phyloP scores from a whole-genome alignment of 2,888 invertebrate genomes.

The Hydroisotoma schaefferi region DNA sequence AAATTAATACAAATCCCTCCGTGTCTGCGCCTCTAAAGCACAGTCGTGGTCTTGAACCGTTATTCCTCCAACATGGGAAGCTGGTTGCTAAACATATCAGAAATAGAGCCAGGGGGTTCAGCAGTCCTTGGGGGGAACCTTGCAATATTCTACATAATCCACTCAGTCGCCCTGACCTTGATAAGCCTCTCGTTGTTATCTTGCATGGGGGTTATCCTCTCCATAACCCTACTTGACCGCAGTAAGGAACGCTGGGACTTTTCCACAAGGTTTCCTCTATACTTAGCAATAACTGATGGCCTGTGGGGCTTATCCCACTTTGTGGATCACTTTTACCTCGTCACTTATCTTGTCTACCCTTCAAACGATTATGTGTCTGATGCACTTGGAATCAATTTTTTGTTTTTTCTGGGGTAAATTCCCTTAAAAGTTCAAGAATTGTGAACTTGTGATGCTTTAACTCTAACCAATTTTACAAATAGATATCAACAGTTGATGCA shows the following conservation, averaged over 20 bases:
- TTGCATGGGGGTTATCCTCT: slow-evolving; percentile 9
- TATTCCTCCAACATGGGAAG: not conserved
- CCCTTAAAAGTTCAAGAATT: not conserved
- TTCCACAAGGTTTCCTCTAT: slow-evolving; percentile 25
- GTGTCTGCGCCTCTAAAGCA: too few relatives aligned
- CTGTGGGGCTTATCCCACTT: slow-evolving; percentile 30
- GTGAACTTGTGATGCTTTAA: not conserved
- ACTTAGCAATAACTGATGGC: slow-evolving; percentile 22
- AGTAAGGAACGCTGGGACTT: slow-evolving; percentile 16
- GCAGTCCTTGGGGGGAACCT: slow-evolving; percentile 21
- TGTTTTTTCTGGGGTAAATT: slow-evolving; percentile 27
- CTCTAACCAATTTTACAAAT: not conserved
- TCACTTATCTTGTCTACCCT: slow-evolving; percentile 8
- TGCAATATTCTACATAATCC: slow-evolving; percentile 20
- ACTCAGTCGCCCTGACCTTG: slow-evolving; percentile 14
- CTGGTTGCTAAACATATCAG: slow-evolving; percentile 14
- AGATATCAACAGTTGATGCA: slow-evolving; percentile 32
- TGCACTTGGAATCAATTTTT: slow-evolving; percentile 19
- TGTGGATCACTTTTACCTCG: slow-evolving; percentile 21
- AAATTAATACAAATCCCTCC: too few relatives aligned
- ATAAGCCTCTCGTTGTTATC: slow-evolving; percentile 15
- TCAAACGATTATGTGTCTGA: not conserved
- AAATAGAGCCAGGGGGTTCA: slow-evolving; percentile 12
- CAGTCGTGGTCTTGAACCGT: too few relatives aligned
- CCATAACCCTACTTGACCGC: not conserved